Evolutionary conservation across 2,888 invertebrate genomes (phyloP), one percentile per base, ranked within the genome.

Genomic region (Pristionchus entomophagus): DNA sequence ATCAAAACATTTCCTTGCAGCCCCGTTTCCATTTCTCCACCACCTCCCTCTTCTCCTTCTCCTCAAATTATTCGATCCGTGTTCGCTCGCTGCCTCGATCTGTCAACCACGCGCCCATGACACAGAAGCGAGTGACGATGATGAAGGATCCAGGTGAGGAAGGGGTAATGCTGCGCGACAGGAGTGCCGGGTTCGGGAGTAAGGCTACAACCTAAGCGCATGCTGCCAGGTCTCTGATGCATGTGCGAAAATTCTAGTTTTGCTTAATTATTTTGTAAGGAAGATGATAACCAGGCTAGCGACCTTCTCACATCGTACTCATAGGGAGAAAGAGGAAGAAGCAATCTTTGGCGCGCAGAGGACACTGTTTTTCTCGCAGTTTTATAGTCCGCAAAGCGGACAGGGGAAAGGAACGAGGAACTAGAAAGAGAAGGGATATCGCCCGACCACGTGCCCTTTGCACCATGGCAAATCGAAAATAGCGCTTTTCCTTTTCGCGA

Each of bases 1-100:
- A 56, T 14, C 56, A n/a, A 56, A 14, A n/a, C n/a, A 45, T 32
- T 29, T 19, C 26, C 26, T 89, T 92, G 84, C 88, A 92, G 92
- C 93, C 93, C 5, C 89, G 93, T 26, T 91, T 92, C 85, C 92
- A 92, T 80, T 93, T 93, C 89, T 89, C 91, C 12, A 91, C 92
- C 6, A 90, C 91, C 65, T 89, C 89, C 5, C 78, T 92, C 32
- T 93, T 93, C 88, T 87, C 89, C 12, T 93, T 93, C 86, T 89
- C 86, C 6, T 85, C 89, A 69, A 87, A 84, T 38, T 93, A 93
- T 87, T 86, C 88, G 8, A 89, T 93, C 32, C 88, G 88, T 8
- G 85, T 93, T 17, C 84, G 86, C 78, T 89, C 88, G 77, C 88
- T 91, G 10, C 92, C 92, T 5, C 84, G 87, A 12, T 88, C 89